Evolutionary conservation across 2,113 vertebrate species (phyloP).

Genomic region (Trogon surrucura): DNA sequence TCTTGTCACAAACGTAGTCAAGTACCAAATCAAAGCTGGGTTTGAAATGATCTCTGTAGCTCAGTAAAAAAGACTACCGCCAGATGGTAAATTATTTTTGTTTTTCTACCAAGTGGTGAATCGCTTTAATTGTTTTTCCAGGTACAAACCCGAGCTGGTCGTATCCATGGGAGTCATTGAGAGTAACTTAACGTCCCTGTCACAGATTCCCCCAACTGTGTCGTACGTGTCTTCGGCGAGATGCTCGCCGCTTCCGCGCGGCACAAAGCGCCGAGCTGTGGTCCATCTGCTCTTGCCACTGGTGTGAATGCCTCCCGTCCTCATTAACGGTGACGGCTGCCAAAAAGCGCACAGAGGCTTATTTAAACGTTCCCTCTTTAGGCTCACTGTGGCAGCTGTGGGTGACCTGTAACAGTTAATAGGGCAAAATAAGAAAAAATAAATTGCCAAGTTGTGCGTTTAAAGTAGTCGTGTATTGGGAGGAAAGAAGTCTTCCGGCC

Average conservation of each 20-base stretch:
- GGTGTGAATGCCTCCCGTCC: neutral
- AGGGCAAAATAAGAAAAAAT: constrained; percentile 9
- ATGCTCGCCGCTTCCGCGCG: accelerated
- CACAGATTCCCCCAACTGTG: neutral
- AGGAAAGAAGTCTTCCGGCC: constrained; percentile 15
- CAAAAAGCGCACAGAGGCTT: neutral
- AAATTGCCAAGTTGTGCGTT: neutral
- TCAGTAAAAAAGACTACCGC: neutral
- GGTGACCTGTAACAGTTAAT: constrained; percentile 14
- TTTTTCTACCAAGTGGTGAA: neutral
- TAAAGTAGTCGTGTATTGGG: neutral
- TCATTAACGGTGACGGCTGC: neutral
- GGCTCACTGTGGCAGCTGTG: constrained; percentile 26
- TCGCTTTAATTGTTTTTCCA: neutral
- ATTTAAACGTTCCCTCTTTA: neutral
- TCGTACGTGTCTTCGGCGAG: neutral
- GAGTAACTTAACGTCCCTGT: neutral
- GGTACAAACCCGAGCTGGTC: neutral
- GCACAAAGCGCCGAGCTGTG: neutral
- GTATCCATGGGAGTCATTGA: accelerated
- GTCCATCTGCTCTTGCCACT: neutral
- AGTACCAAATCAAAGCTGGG: neutral
- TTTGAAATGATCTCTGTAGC: neutral
- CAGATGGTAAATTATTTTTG: neutral
- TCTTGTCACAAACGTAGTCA: neutral